phyloP scores from a whole-genome alignment of 1,140 invertebrate genomes.

The Tachypleus tridentatus region DNA sequence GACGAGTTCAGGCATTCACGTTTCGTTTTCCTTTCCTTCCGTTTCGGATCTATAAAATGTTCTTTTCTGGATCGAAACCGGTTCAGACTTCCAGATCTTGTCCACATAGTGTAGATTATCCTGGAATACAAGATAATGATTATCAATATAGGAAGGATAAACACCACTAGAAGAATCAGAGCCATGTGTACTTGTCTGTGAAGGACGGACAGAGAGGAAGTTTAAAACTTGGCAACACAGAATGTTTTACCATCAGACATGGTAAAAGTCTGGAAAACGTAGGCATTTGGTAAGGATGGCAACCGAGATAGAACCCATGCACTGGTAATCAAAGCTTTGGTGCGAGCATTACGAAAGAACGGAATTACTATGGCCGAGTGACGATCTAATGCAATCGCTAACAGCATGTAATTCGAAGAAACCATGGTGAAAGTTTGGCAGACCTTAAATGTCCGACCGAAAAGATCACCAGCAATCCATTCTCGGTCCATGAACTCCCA shows the following conservation, averaged over 20 bases:
- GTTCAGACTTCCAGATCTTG: neutral
- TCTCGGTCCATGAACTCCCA: slow-evolving; percentile 33
- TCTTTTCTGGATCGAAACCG: neutral
- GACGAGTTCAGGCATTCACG: neutral
- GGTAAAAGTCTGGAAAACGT: slow-evolving; percentile 8
- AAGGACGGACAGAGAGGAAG: neutral
- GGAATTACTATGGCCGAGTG: slow-evolving; percentile 24
- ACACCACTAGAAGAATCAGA: neutral
- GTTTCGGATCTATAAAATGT: neutral
- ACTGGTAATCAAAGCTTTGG: neutral
- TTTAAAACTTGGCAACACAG: neutral
- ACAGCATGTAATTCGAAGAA: slow-evolving; percentile 35
- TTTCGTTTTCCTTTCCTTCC: neutral
- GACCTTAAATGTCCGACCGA: slow-evolving; percentile 33
- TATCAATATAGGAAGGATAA: neutral
- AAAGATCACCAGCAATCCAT: slow-evolving; percentile 31
- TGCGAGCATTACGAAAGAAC: slow-evolving; percentile 1
- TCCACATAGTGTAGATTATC: neutral
- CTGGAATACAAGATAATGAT: neutral
- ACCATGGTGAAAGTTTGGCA: slow-evolving; percentile 34
- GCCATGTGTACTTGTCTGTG: neutral
- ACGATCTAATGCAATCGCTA: slow-evolving; percentile 35
- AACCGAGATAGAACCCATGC: slow-evolving; percentile 12
- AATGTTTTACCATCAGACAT: neutral
- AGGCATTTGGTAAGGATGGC: slow-evolving; percentile 14